phyloP scores from a whole-genome alignment of 1,140 invertebrate species.

The Scaptodrosophila lebanonensis region DNA sequence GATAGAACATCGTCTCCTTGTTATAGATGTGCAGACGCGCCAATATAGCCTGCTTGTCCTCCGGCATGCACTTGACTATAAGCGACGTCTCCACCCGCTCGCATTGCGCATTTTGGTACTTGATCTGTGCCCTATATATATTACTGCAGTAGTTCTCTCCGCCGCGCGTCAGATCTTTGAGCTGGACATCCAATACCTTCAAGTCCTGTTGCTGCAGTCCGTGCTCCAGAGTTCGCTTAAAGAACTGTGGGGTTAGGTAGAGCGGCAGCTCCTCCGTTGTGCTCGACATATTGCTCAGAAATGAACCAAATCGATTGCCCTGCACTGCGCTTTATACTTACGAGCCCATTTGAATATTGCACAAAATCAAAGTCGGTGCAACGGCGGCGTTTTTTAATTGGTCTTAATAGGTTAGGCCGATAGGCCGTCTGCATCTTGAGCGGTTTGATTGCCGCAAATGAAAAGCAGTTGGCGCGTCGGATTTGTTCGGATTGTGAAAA shows the following conservation, averaged over 20 bases:
- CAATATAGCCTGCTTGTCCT: constrained; percentile 62
- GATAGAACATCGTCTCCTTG: constrained; percentile 66
- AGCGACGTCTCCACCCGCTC: constrained; percentile 35
- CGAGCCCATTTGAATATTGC: no score
- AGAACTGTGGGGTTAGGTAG: constrained; percentile 55
- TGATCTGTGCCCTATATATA: constrained; percentile 55
- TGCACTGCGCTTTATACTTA: constrained; percentile 38
- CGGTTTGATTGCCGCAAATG: constrained; percentile 45
- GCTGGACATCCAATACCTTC: constrained; percentile 49
- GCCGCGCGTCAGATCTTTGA: constrained; percentile 52
- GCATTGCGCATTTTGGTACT: constrained; percentile 34
- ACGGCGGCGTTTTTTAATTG: constrained; percentile 42
- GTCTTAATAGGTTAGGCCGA: constrained; percentile 42
- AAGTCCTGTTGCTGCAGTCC: constrained; percentile 53
- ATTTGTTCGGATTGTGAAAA: no score
- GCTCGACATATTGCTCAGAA: constrained; percentile 38
- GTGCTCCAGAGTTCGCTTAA: constrained; percentile 49
- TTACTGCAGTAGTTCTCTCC: constrained; percentile 76
- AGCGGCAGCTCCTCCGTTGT: constrained; percentile 39
- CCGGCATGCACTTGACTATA: constrained; percentile 69
- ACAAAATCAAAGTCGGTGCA: constrained; percentile 17
- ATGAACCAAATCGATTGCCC: constrained; percentile 7
- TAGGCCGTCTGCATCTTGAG: constrained; percentile 23
- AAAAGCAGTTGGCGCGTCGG: no score
- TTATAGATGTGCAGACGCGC: constrained; percentile 61